Conservation (phyloP, 2,888 invertebrate genomes). For the Eristalis tenax region DNA sequence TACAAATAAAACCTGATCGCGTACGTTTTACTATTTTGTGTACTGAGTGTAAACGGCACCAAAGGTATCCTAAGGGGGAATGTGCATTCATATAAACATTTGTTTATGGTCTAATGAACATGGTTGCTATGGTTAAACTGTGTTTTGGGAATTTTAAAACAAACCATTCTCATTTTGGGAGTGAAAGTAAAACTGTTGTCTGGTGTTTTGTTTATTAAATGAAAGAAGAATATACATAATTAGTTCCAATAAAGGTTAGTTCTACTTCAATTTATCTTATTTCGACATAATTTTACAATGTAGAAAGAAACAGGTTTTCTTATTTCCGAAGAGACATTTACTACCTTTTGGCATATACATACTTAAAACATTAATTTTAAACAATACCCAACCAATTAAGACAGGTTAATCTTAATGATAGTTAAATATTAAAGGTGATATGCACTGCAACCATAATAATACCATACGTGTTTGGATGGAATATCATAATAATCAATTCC, state of each 20-base stretch:
- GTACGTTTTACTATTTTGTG: neutral
- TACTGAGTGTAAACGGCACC: neutral
- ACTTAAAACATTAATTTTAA: too few relatives aligned
- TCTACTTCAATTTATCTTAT: neutral
- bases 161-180: neutral
- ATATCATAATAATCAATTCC: too few relatives aligned
- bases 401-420: too few relatives aligned
- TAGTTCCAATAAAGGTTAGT: neutral
- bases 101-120: slow-evolving; percentile 41
- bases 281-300: neutral
- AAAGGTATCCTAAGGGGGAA: neutral
- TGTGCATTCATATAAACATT: neutral
- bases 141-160: slow-evolving; percentile 47
- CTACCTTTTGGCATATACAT: too few relatives aligned
- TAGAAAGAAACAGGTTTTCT: too few relatives aligned
- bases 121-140: slow-evolving; percentile 43
- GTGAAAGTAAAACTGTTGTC: neutral
- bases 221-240: neutral
- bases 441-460: too few relatives aligned
- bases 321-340: too few relatives aligned
- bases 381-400: too few relatives aligned
- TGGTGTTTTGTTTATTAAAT: neutral
- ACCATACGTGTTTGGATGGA: too few relatives aligned
- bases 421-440: too few relatives aligned
- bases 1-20: too few relatives aligned